Base-by-base conservation (phyloP, 2,113 vertebrate genomes). In the Polyodon spathula region DNA sequence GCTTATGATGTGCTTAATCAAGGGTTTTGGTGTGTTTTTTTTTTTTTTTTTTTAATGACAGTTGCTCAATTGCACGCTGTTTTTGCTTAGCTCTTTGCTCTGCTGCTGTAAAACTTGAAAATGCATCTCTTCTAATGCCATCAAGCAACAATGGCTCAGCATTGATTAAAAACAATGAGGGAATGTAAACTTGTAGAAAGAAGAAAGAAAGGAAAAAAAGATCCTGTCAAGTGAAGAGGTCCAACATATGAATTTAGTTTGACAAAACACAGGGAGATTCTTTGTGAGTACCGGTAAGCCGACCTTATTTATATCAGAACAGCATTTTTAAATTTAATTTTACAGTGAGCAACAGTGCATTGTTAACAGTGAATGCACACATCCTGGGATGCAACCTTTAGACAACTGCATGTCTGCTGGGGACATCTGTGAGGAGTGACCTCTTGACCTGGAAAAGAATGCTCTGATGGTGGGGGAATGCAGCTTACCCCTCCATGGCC, bases 341-440 rank as follows among this genome's bases (percentile, higher is more conserved):
- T 75, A 83, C 76, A 74, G 7, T 71, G 69, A 81, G 75, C 59
- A 80, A 75, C 76, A 70, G 67, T 62, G 80, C 85, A 89, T 90
- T 92, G 88, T 90, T 89, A 83, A 77, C 66, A 71, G 76, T 53
- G 59, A 79, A 81, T 84, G 78, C 83, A 78, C 72, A 80, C 83
- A 86, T 88, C 71, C 81, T 80, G 78, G 84, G 88, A 89, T 83
- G 78, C 80, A 86, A 75, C 86, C 85, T 87, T 87, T 86, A 89
- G 90, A 93, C 91, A 92, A 89, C 81, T 17, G 71, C 79, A 85
- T 90, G 89, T 93, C 89, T 92, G 86, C 87, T 86, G 86, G 86
- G 89, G 91, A 89, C 75, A 87, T 87, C 90, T 92, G 89, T 83
- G 87, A 86, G 86, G 84, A 79, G 72, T 89, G 89, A 93, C 90